A percentile compares a stretch with the other conserved stretches of the same genome.
Evolutionary conservation across 2,797 vertebrate species (phyloP).

Genomic region (Ctenosaura bakeri): DNA sequence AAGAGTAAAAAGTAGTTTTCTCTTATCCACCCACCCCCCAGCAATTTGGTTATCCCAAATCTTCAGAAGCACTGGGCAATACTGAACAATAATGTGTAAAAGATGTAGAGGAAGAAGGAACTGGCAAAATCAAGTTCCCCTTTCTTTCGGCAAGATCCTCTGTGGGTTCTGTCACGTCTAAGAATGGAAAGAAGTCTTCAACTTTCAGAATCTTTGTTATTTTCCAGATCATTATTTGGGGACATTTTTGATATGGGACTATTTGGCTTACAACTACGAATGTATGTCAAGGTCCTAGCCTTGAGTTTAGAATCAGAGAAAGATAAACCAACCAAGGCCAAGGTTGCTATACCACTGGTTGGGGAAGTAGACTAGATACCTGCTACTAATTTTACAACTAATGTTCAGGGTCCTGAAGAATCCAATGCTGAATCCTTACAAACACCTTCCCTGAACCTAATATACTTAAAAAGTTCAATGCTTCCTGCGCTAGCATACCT

Average conservation of each 20-base stretch:
- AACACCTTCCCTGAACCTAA: background rate
- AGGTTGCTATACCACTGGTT: background rate
- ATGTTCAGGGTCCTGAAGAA: background rate
- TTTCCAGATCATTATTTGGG: background rate
- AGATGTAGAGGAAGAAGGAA: background rate
- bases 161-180: background rate
- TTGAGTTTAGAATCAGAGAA: background rate
- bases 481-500: background rate
- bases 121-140: background rate
- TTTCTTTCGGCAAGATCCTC: background rate
- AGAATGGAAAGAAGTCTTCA: background rate
- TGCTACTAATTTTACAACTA: background rate
- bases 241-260: background rate
- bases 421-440: background rate
- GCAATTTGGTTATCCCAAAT: background rate
- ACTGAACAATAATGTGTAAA: background rate
- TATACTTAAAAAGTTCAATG: background rate
- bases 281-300: background rate
- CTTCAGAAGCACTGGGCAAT: background rate
- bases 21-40: too few species aligned
- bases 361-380: background rate
- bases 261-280: background rate
- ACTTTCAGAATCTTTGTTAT: background rate
- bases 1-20: background rate
- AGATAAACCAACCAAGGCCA: background rate